phyloP scores from a whole-genome alignment of 1,140 invertebrate genomes.

The Meteorus sp. region DNA sequence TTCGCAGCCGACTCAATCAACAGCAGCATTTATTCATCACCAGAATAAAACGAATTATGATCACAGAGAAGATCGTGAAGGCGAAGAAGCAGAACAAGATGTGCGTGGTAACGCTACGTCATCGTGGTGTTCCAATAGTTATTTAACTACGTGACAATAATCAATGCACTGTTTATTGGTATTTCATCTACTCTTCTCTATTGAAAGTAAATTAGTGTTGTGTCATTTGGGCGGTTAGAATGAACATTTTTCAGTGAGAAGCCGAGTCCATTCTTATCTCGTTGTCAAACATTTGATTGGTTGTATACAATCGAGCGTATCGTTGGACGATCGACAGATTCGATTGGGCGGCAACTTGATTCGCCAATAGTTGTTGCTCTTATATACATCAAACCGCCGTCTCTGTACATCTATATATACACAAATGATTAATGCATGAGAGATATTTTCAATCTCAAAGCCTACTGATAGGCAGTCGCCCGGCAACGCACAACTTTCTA shows the following conservation, averaged over 20 bases:
- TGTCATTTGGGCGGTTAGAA: neutral
- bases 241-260: neutral
- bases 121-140: too few relatives aligned
- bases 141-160: too few relatives aligned
- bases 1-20: too few relatives aligned
- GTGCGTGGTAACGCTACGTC: too few relatives aligned
- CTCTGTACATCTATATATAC: slow-evolving; percentile 13
- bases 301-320: slow-evolving; percentile 16
- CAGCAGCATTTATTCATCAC: too few relatives aligned
- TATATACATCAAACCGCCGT: neutral
- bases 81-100: too few relatives aligned
- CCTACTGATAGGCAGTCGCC: slow-evolving; percentile 24
- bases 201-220: neutral
- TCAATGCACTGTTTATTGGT: too few relatives aligned
- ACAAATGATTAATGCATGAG: slow-evolving; percentile 51
- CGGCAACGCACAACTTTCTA: slow-evolving; percentile 40
- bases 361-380: slow-evolving; percentile 18
- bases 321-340: slow-evolving; percentile 17
- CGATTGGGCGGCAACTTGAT: slow-evolving; percentile 17
- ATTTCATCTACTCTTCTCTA: too few relatives aligned
- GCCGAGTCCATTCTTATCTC: slow-evolving; percentile 11
- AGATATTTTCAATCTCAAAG: slow-evolving; percentile 33
- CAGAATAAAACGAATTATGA: too few relatives aligned
- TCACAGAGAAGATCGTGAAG: too few relatives aligned
- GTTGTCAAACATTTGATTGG: slow-evolving; percentile 18